These are phyloP conservation scores for Tragelaphus strepsiceros DNA, from an alignment of 2,113 vertebrate species.

Conservation along the genomic window DNA sequence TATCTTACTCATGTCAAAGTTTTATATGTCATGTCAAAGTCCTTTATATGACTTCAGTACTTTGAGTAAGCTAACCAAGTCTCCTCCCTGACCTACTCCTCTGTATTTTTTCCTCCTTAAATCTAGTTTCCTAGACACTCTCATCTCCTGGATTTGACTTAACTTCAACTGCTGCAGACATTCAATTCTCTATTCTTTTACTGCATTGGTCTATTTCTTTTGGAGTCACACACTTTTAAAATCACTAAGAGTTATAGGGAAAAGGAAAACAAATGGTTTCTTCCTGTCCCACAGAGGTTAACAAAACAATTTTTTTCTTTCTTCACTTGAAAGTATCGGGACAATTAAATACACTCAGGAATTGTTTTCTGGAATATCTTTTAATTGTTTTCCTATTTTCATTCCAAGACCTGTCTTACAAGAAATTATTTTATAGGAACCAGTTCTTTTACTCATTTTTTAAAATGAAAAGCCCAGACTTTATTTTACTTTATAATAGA, in stretches of 20 bases:
- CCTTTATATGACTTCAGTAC: neutral
- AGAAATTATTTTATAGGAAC: neutral
- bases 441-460: neutral
- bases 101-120: neutral
- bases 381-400: neutral
- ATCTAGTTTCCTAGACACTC: neutral
- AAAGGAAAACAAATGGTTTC: neutral
- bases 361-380: constrained; percentile 7
- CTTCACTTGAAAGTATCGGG: neutral
- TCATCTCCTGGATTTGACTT: neutral
- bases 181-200: neutral
- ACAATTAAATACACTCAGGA: neutral
- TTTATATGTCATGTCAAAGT: neutral
- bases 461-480: neutral
- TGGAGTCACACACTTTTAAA: neutral
- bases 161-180: neutral
- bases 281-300: neutral
- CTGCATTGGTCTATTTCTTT: neutral
- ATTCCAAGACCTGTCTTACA: neutral
- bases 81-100: neutral
- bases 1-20: neutral
- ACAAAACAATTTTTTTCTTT: neutral
- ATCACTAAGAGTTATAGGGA: neutral
- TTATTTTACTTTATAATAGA: neutral
- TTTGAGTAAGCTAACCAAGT: neutral